phyloP scores from a whole-genome alignment of 2,888 invertebrate genomes.

The Fabriciana adippe region DNA sequence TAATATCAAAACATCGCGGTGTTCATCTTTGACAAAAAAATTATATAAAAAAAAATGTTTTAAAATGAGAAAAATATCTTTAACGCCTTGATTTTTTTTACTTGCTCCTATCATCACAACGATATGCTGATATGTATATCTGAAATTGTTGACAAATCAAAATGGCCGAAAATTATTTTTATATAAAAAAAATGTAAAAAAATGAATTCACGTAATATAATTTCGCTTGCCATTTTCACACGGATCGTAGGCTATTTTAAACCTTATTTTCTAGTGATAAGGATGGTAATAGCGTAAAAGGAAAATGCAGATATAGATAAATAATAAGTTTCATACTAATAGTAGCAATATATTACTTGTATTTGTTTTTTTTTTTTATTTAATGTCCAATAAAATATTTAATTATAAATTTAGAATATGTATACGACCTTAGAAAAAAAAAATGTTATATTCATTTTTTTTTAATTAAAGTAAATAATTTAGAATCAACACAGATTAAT shows the following conservation, averaged over 20 bases:
- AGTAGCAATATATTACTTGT: too few species aligned
- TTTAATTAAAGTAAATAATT: too few species aligned
- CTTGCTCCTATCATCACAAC: conserved; percentile 3
- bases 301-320: conserved; percentile 32
- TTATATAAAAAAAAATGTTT: conserved; percentile 2
- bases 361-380: too few species aligned
- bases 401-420: too few species aligned
- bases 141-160: neutral
- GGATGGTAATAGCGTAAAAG: conserved; percentile 47
- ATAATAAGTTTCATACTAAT: conserved; percentile 24
- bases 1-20: neutral
- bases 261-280: conserved; percentile 50
- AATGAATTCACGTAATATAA: conserved; percentile 9
- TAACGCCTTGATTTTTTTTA: conserved; percentile 3
- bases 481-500: too few species aligned
- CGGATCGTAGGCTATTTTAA: conserved; percentile 46
- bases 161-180: conserved; percentile 29
- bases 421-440: too few species aligned
- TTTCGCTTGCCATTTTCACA: conserved; percentile 22
- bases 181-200: conserved; percentile 33
- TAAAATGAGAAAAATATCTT: conserved; percentile 13
- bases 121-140: neutral
- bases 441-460: too few species aligned
- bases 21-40: conserved; percentile 4
- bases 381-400: too few species aligned